Base-by-base conservation (phyloP, 1,140 invertebrate species). In the Pseudobourletiella spinata region DNA sequence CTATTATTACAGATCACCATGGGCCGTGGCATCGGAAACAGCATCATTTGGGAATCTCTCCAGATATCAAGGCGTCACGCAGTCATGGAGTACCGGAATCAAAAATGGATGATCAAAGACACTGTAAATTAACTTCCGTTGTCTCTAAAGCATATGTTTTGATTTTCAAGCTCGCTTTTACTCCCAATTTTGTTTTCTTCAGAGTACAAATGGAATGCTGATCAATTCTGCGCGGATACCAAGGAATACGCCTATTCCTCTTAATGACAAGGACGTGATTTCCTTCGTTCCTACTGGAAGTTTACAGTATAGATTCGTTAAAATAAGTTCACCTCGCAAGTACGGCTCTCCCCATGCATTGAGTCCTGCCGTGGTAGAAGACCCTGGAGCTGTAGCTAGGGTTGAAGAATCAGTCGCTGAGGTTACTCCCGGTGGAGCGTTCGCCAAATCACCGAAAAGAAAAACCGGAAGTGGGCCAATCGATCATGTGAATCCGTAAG, bases 181-280 rank as follows among this genome's bases (percentile, higher is more conserved):
- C 32, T 39, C 8, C 32, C 18, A 24, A 25, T 51, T 25, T 51
- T 25, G 25, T 30, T 3, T 3, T 20, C 52, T 54, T 48, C 29
- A 68, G 66, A 68, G 66, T 59, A 64, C 66, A 48, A 68, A 68
- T 57, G 66, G 66, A 18, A 6, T 68, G 14, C 50, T 48, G 8
- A 22, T 68, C 2, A 68, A 68, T 29, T 48, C 42, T 2, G n/a
- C 8, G 18, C 55, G 46, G 26, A 26, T 68, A 35, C 26, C 14
- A 15, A 59, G 57, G 32, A 35, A 55, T 18, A 20, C 30, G n/a
- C 29, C 30, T n/a, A 2, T 54, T 1, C 54, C 57, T 16, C 48
- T 68, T 8, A 28, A 50, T 25, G 58, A 68, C 28, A 6, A 30
- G 16, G 66, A 68, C 42, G 15, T 55, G 0, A 62, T 64, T 18